Percentiles rank a stretch among this genome's conserved stretches.
Evolutionary conservation across 2,888 invertebrate genomes (phyloP).

Genomic region (Ashinkailepas kermadecensis): DNA sequence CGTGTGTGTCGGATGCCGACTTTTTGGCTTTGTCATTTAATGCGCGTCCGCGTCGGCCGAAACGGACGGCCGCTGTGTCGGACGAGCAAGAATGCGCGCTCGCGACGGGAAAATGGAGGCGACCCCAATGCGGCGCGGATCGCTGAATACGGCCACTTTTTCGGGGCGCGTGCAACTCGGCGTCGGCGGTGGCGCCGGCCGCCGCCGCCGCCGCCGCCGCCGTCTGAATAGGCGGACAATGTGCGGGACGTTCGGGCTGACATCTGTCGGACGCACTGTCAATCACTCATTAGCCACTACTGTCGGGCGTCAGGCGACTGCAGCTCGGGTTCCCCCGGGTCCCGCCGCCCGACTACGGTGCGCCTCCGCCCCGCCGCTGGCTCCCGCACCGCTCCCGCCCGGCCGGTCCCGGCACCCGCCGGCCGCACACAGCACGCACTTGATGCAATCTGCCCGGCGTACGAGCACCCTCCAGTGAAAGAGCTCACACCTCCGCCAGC

Average conservation of each 20-base stretch:
- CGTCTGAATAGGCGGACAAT: background rate
- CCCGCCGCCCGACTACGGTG: background rate
- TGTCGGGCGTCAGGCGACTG: background rate
- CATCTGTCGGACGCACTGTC: background rate
- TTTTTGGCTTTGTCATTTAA: constrained; percentile 17
- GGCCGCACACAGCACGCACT: background rate
- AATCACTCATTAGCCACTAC: constrained; percentile 7
- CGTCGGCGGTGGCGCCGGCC: background rate
- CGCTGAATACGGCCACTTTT: background rate
- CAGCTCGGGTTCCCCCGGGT: background rate
- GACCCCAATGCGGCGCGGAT: background rate
- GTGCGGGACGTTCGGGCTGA: background rate
- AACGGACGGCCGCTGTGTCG: background rate
- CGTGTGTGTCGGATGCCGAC: constrained; percentile 19
- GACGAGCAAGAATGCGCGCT: background rate
- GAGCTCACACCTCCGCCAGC: background rate
- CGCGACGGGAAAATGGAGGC: background rate
- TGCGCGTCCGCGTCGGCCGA: background rate
- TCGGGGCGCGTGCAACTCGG: constrained; percentile 9
- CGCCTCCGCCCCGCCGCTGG: background rate
- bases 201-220: background rate
- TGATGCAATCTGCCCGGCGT: background rate
- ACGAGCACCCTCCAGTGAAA: background rate
- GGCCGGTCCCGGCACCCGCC: background rate
- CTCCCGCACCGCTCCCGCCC: background rate